These are phyloP conservation scores for Myathropa florea DNA, from an alignment of 2,888 invertebrate genomes.

Conservation along the genomic window DNA sequence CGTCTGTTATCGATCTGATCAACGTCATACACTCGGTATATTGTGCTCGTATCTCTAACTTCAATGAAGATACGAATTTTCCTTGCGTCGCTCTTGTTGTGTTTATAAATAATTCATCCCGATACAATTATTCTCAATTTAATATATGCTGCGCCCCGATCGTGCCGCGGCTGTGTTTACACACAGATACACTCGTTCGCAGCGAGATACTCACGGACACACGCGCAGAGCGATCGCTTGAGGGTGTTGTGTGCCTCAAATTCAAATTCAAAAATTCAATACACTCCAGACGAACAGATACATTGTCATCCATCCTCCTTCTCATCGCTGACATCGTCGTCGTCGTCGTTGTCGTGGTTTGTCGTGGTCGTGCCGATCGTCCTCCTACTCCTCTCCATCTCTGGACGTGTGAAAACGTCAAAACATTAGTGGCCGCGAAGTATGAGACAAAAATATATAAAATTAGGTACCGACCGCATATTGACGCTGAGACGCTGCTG, in stretches of 20 bases:
- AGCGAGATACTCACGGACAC: background rate
- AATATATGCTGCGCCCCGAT: constrained; percentile 48
- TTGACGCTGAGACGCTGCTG: constrained; percentile 61
- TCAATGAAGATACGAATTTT: constrained; percentile 35
- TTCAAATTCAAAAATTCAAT: constrained; percentile 66
- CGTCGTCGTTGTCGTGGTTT: too few species aligned
- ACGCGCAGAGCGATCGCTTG: background rate
- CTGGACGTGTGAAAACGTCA: constrained; percentile 69
- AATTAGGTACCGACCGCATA: constrained; percentile 69
- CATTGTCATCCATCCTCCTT: background rate
- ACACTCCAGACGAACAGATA: constrained; percentile 33
- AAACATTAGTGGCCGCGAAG: constrained; percentile 56
- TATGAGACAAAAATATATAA: constrained; percentile 69
- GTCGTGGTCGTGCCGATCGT: background rate
- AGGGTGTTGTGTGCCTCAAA: constrained; percentile 21
- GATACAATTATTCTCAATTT: constrained; percentile 67
- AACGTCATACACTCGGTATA: constrained; percentile 58
- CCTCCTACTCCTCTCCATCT: constrained; percentile 30
- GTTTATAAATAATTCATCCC: constrained; percentile 70
- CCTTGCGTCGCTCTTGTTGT: constrained; percentile 18
- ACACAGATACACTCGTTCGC: background rate
- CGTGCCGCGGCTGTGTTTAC: constrained; percentile 8
- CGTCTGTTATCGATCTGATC: background rate
- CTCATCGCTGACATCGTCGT: background rate
- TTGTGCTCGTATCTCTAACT: constrained; percentile 33